Evolutionary conservation across 2,888 invertebrate genomes (phyloP), one percentile per base, ranked within the genome.

Genomic region (Synanthedon formicaeformis): DNA sequence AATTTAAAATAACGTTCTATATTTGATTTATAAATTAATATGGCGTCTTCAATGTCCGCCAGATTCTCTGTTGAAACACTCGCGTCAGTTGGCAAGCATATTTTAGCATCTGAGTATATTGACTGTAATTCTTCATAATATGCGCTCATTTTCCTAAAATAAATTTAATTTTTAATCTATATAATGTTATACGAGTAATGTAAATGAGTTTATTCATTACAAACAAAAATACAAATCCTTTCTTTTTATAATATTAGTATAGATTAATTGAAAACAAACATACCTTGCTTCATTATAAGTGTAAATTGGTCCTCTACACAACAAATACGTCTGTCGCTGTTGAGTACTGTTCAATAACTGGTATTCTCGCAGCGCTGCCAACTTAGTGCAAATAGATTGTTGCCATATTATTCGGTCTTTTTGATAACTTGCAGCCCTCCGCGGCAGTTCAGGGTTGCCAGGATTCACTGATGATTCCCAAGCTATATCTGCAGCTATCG

Each of bases 251-350:
- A 23, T 23, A 23, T 3, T 18, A 18, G 18, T 18, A 18, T 18
- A 18, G 18, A 18, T 18, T 23, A 23, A 5, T 27, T n/a, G n/a
- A n/a, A n/a, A n/a, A n/a, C n/a, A n/a, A n/a, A 45, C 11, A 50
- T 72, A 91, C 91, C 88, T 84, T 8, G 88, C 84, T 67, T 91
- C 89, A 51, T 83, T 67, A 50, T 79, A 75, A 3, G 86, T 88
- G 65, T 86, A 92, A 53, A 79, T 88, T 0, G 92, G 90, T 48
- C 92, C 92, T 60, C 91, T 80, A 62, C 93, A 93, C 48, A 92
- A 61, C 11, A 92, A 71, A 73, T 88, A 89, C 52, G 89, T 69
- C 80, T 90, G 90, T 56, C 91, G 78, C 50, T 65, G 66, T 57
- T 90, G 88, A 18, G 73, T 76, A 16, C 51, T 60, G 51, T 81